Percentiles rank a stretch among this genome's conserved stretches.
These are phyloP conservation scores for Pristiophorus japonicus DNA, from an alignment of 2,113 vertebrate species.

Conservation along the genomic window DNA sequence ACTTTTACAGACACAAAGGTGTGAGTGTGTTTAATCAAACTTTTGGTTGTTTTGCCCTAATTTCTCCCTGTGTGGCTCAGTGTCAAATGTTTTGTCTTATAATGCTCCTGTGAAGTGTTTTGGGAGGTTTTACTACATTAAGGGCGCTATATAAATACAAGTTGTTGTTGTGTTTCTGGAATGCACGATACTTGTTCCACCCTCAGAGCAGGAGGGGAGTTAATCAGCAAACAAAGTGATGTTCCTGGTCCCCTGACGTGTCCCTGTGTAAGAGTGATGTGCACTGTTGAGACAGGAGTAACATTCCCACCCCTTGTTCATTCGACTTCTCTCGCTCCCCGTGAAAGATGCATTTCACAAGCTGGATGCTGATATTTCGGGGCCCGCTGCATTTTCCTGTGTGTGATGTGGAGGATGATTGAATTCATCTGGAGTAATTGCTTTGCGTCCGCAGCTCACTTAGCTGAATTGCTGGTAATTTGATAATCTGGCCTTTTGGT, in stretches of 20 bases:
- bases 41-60: too few species aligned
- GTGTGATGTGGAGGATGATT: background rate
- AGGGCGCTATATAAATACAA: too few species aligned
- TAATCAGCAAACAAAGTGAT: background rate
- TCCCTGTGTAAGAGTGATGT: background rate
- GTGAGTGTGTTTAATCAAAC: too few species aligned
- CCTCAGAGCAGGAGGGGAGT: background rate
- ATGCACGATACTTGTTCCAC: background rate
- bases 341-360: background rate
- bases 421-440: conserved; percentile 11
- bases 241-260: background rate
- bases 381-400: too few species aligned
- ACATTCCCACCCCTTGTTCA: background rate
- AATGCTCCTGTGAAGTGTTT: too few species aligned
- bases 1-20: background rate
- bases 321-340: background rate
- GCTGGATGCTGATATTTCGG: background rate
- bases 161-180: too few species aligned
- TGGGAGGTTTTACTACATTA: too few species aligned
- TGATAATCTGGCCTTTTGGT: conserved; percentile 40
- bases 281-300: background rate
- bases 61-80: too few species aligned
- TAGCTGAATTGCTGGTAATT: conserved; percentile 36
- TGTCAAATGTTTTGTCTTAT: too few species aligned
- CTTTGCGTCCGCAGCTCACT: background rate